Percentiles rank a stretch among this genome's conserved stretches.
Evolutionary conservation across 1,140 invertebrate species (phyloP).

Genomic region (Drosophila orena): DNA sequence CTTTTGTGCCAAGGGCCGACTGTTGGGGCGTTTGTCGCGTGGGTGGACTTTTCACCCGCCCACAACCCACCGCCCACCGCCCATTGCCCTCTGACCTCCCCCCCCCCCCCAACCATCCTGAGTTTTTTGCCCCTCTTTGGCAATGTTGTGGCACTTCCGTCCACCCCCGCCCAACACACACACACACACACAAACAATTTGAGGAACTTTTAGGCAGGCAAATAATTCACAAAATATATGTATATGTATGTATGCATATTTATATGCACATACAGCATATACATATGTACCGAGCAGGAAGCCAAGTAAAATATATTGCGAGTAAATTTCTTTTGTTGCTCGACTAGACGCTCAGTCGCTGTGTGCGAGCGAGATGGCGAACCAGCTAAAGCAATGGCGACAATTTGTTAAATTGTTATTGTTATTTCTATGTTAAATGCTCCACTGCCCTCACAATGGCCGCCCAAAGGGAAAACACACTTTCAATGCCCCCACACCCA

Average conservation of each 20-base stretch:
- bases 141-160: constrained; percentile 70
- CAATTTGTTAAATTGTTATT: constrained; percentile 84
- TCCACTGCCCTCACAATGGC: constrained; percentile 72
- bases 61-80: neutral
- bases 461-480: neutral
- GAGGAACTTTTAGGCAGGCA: constrained; percentile 58
- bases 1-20: constrained; percentile 81
- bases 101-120: neutral
- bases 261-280: constrained; percentile 1
- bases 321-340: constrained; percentile 77
- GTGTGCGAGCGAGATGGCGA: constrained; percentile 2
- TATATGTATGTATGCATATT: constrained; percentile 4
- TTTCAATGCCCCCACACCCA: neutral
- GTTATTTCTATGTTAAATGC: constrained; percentile 83
- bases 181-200: constrained; percentile 11
- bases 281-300: constrained; percentile 61
- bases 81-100: neutral
- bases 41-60: constrained; percentile 54
- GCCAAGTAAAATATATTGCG: constrained; percentile 77
- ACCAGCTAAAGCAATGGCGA: constrained; percentile 56
- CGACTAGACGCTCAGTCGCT: constrained; percentile 67
- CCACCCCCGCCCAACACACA: constrained; percentile 19
- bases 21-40: constrained; percentile 67
- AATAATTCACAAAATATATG: constrained; percentile 64
- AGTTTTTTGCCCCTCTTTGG: constrained; percentile 5